Conservation (phyloP, 2,113 vertebrate species). For the Malaclemys terrapin region DNA sequence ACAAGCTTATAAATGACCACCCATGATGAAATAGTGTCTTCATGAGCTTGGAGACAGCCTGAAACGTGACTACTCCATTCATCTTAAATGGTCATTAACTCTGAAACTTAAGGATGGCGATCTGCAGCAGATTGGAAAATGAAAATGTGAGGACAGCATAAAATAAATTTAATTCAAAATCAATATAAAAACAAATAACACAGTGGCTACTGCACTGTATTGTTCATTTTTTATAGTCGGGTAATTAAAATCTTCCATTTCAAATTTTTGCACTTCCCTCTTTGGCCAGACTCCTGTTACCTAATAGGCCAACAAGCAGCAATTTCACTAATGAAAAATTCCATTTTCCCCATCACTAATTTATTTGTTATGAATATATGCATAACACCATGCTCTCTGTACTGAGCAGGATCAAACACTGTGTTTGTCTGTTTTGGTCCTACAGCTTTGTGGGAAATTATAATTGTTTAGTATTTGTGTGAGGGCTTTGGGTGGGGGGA, state of each 20-base stretch:
- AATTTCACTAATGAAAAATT: slow-evolving; percentile 27
- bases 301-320: slow-evolving; percentile 17
- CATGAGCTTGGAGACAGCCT: slow-evolving; percentile 6
- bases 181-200: slow-evolving; percentile 49
- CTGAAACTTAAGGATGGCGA: slow-evolving; percentile 4
- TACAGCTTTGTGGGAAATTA: not conserved
- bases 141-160: not conserved
- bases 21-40: not conserved
- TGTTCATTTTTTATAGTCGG: not conserved
- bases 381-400: not conserved
- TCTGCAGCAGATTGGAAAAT: not conserved
- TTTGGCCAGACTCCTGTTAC: not conserved
- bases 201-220: not conserved
- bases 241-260: not conserved
- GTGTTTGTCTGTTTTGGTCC: not conserved
- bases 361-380: not conserved
- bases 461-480: not conserved
- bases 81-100: slow-evolving; percentile 24
- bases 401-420: not conserved
- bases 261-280: not conserved
- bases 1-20: not conserved
- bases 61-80: not conserved
- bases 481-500: not conserved
- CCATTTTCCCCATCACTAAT: slow-evolving; percentile 3
- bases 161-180: slow-evolving; percentile 47